Conservation (phyloP, 1,140 invertebrate genomes). For the Parasteatoda tepidariorum region DNA sequence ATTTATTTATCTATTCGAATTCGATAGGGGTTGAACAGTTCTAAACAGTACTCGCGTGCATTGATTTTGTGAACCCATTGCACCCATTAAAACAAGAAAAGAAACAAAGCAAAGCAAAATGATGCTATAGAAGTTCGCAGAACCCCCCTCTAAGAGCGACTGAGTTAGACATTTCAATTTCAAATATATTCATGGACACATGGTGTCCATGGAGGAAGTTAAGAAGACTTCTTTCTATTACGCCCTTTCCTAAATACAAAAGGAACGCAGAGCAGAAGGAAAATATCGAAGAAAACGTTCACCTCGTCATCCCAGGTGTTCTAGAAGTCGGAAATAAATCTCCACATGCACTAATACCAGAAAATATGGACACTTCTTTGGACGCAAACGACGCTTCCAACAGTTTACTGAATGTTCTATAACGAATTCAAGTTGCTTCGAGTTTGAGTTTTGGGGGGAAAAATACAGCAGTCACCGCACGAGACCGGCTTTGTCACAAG, state of each 20-base stretch:
- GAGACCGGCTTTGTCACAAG: slow-evolving; percentile 2
- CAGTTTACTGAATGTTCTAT: not conserved
- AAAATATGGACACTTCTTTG: slow-evolving; percentile 17
- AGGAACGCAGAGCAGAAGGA: not conserved
- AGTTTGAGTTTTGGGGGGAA: not conserved
- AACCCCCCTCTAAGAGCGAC: not conserved
- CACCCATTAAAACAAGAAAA: not conserved
- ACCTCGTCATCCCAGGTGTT: not conserved
- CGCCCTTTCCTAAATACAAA: not conserved
- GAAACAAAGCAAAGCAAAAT: not conserved
- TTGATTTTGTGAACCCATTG: not conserved
- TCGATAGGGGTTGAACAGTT: not conserved
- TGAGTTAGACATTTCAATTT: slow-evolving; percentile 36
- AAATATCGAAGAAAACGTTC: not conserved
- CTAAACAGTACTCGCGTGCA: not conserved
- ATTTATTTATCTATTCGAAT: not conserved
- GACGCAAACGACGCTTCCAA: slow-evolving; percentile 23
- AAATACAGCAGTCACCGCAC: not conserved
- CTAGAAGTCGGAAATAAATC: not conserved
- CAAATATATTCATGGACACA: slow-evolving; percentile 38
- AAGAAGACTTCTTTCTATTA: not conserved
- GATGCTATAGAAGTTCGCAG: not conserved
- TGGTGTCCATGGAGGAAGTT: slow-evolving; percentile 11
- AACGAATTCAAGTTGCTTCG: not conserved
- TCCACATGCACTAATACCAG: slow-evolving; percentile 1